A percentile compares a stretch with the other conserved stretches of the same genome.
phyloP scores from a whole-genome alignment of 2,113 vertebrate genomes.

The Ctenomys sociabilis region DNA sequence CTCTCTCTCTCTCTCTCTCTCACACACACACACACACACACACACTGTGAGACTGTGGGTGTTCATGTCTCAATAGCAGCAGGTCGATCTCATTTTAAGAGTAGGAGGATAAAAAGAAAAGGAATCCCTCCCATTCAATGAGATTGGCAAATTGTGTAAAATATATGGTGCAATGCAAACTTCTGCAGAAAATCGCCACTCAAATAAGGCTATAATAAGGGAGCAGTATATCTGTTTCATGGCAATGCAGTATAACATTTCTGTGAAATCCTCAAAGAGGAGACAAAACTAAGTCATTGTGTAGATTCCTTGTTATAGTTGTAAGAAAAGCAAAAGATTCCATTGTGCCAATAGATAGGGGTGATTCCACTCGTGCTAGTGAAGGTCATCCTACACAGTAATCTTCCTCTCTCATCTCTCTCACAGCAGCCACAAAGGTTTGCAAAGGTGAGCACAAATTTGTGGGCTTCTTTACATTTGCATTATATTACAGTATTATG shows the following conservation, averaged over 20 bases:
- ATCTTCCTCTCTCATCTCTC: not conserved
- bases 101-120: not conserved
- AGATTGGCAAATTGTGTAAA: not conserved
- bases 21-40: no score
- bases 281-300: not conserved
- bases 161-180: not conserved
- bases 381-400: not conserved
- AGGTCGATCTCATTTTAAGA: not conserved
- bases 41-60: not conserved
- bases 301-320: not conserved
- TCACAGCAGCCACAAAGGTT: not conserved
- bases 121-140: not conserved
- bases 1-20: no score
- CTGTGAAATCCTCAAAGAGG: not conserved
- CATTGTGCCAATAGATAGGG: not conserved
- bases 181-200: not conserved
- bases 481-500: not conserved
- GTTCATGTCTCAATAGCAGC: not conserved
- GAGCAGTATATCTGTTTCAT: not conserved
- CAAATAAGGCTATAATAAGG: not conserved
- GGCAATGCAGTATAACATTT: not conserved
- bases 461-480: not conserved
- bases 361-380: not conserved
- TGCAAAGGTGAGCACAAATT: not conserved
- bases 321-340: not conserved